Conservation (phyloP, 2,888 invertebrate genomes). For the Spodoptera littoralis region DNA sequence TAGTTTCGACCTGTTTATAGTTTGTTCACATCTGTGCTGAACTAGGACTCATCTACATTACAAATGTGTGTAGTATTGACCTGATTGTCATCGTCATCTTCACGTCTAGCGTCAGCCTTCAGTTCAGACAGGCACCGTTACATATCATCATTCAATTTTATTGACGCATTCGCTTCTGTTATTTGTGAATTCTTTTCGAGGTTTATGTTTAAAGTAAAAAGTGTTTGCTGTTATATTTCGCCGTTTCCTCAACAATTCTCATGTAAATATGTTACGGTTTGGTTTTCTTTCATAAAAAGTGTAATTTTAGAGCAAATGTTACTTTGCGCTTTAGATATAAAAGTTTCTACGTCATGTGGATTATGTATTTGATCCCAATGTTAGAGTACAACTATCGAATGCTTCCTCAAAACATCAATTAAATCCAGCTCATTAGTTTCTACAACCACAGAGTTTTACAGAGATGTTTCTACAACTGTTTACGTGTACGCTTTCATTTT, state of each 20-base stretch:
- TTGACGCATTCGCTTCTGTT: constrained; percentile 15
- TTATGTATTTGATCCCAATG: constrained; percentile 6
- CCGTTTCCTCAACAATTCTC: constrained; percentile 15
- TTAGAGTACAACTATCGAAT: neutral
- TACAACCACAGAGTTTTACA: neutral
- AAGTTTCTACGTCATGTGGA: neutral
- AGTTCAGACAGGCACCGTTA: constrained; percentile 4
- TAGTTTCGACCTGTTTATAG: constrained; percentile 49
- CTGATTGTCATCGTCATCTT: constrained; percentile 33
- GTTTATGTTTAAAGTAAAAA: constrained; percentile 15
- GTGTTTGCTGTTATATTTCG: constrained; percentile 11
- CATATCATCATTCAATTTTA: constrained; percentile 3
- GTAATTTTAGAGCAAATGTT: neutral
- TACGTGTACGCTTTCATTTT: constrained; percentile 18
- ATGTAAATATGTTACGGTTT: constrained; percentile 4
- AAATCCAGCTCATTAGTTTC: neutral
- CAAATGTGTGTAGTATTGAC: constrained; percentile 27
- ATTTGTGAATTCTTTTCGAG: constrained; percentile 19
- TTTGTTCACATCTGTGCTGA: constrained; percentile 34
- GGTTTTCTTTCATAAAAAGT: constrained; percentile 8
- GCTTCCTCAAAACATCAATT: constrained; percentile 7
- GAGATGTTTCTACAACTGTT: constrained; percentile 5
- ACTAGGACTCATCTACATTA: constrained; percentile 16
- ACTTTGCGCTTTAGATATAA: neutral
- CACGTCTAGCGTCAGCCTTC: constrained; percentile 12